Conservation (phyloP, 2,888 invertebrate genomes). For the Ectemnius lituratus region DNA sequence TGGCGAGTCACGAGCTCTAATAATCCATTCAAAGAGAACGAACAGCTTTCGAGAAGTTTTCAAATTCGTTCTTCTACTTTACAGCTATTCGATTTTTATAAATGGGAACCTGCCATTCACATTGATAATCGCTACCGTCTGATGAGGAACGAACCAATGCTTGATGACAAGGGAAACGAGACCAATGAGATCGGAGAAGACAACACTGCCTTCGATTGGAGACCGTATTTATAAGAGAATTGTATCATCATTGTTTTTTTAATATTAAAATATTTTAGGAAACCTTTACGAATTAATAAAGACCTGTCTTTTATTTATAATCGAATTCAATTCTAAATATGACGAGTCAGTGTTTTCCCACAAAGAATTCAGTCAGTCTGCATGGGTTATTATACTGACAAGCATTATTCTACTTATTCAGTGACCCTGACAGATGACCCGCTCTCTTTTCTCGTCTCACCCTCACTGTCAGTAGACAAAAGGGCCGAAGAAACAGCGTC, state of each 20-base stretch:
- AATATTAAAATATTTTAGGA: no score
- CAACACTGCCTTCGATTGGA: neutral
- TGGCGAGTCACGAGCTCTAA: no score
- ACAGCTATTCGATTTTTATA: conserved; percentile 53
- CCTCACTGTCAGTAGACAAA: neutral
- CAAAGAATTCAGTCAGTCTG: no score
- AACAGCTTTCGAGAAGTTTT: neutral
- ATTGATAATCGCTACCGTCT: conserved; percentile 74
- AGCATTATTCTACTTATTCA: no score
- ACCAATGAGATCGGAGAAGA: conserved; percentile 66
- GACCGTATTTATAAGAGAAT: no score
- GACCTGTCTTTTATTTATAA: no score
- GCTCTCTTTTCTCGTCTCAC: neutral
- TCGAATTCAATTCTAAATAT: no score
- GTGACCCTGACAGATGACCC: no score
- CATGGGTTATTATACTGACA: no score
- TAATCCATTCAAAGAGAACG: neutral
- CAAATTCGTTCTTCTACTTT: conserved; percentile 27
- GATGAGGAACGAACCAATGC: conserved; percentile 71
- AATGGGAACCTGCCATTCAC: conserved; percentile 66
- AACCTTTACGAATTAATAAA: no score
- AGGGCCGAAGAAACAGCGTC: neutral
- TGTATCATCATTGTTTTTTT: no score
- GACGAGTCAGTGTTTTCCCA: no score
- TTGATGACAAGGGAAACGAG: conserved; percentile 66